Evolutionary conservation across 2,113 vertebrate genomes (phyloP), one percentile per base, ranked within the genome.

Genomic region (Synchiropus splendidus): DNA sequence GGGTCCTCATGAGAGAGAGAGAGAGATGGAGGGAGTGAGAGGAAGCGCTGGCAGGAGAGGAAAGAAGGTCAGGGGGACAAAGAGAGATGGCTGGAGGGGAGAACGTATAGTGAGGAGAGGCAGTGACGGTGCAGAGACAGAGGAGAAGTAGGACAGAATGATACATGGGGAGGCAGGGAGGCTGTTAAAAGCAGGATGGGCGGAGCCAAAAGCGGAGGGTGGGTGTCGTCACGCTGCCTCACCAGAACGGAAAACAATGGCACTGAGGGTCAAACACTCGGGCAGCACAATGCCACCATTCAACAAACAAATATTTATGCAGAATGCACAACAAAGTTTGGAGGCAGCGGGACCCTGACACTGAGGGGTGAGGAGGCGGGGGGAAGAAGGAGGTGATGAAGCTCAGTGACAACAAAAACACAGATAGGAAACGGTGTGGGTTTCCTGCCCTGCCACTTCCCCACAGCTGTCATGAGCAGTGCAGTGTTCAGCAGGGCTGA

Each of bases 1-100:
- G 74, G 53, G 79, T 85, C 79, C 85, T 86, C 78, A 84, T 80
- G 72, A 52, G 62, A 51, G 39, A 64, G 52, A 57, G 35, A 18
- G 30, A 58, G 15, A 46, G 33, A 31, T 12, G 37, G n/a, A 27
- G 2, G 12, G 31, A 51, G 16, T 52, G 42, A 58, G n/a, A n/a
- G n/a, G n/a, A n/a, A 64, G 51, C 54, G 40, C 6, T 14, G 44
- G 44, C 30, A 27, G 18, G 13, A 53, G 27, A 48, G 38, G 8
- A 70, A 70, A 64, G 48, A 64, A 61, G 69, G 68, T 71, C 68
- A 74, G 55, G 37, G 32, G 12, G 12, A 9, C 41, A 38, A 27
- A 27, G 21, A 27, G 21, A 27, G 21, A 27, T 8, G 21, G 21
- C 21, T n/a, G n/a, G n/a, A n/a, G n/a, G n/a, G n/a, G n/a, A n/a